Percentiles rank a stretch among this genome's conserved stretches.
These are phyloP conservation scores for Aix galericulata DNA, from an alignment of 2,113 vertebrate species.

Conservation along the genomic window DNA sequence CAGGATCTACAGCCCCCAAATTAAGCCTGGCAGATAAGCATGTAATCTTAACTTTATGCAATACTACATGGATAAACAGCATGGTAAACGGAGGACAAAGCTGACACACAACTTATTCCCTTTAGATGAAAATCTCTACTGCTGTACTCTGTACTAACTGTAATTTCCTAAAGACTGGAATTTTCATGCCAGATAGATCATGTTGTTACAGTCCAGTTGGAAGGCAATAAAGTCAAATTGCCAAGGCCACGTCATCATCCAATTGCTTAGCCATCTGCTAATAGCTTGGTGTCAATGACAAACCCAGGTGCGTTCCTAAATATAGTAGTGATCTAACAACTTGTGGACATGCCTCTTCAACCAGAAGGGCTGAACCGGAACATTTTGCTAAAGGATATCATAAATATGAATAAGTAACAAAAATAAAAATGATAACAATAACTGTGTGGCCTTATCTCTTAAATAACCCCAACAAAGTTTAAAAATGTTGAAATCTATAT, in stretches of 20 bases:
- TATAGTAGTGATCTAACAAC: background rate
- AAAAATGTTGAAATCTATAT: background rate
- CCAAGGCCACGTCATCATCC: background rate
- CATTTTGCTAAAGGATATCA: background rate
- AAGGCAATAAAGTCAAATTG: background rate
- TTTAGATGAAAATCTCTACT: background rate
- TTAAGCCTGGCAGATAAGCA: background rate
- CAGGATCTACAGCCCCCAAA: background rate
- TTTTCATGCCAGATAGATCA: slow-evolving; percentile 38
- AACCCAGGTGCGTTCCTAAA: slow-evolving; percentile 34
- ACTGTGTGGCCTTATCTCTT: background rate
- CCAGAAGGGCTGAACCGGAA: background rate
- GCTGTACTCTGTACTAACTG: background rate
- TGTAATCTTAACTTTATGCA: background rate
- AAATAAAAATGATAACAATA: background rate
- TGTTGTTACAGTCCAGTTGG: slow-evolving; percentile 23
- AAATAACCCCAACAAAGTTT: background rate
- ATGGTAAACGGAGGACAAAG: background rate
- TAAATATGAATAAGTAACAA: background rate
- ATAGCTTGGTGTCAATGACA: background rate
- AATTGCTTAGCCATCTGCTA: slow-evolving; percentile 40
- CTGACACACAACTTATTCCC: background rate
- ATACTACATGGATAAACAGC: background rate
- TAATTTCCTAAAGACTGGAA: slow-evolving; percentile 53
- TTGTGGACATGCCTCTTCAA: background rate